Conservation (phyloP, 2,888 invertebrate genomes). For the Notodonta dromedarius region DNA sequence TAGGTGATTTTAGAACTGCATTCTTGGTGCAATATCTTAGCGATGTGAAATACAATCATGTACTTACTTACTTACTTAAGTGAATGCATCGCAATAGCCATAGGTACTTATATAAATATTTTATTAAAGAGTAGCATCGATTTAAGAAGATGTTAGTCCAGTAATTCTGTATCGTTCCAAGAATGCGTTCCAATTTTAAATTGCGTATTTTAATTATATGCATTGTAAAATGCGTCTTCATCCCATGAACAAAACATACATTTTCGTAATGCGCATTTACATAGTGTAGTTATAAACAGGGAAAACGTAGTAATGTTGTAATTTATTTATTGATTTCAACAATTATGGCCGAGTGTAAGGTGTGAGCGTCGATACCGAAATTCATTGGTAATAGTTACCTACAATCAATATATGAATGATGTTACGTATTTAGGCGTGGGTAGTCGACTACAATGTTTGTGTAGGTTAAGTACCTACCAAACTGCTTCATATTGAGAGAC, state of each 20-base stretch:
- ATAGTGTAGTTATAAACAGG: neutral
- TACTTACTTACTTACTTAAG: no score
- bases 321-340: slow-evolving; percentile 21
- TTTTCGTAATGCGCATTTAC: neutral
- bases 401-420: neutral
- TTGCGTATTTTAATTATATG: neutral
- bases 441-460: neutral
- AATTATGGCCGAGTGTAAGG: neutral
- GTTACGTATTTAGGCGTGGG: no score
- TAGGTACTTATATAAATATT: no score
- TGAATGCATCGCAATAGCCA: no score
- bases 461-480: no score
- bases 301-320: slow-evolving; percentile 7
- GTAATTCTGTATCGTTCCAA: neutral
- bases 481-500: no score
- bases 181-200: neutral
- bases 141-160: no score
- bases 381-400: neutral
- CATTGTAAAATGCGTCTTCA: neutral
- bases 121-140: no score
- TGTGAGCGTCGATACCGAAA: neutral
- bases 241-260: neutral
- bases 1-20: no score
- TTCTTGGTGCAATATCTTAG: no score
- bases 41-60: no score